Base-by-base conservation (phyloP, 1,140 invertebrate genomes). In the Popillia japonica region DNA sequence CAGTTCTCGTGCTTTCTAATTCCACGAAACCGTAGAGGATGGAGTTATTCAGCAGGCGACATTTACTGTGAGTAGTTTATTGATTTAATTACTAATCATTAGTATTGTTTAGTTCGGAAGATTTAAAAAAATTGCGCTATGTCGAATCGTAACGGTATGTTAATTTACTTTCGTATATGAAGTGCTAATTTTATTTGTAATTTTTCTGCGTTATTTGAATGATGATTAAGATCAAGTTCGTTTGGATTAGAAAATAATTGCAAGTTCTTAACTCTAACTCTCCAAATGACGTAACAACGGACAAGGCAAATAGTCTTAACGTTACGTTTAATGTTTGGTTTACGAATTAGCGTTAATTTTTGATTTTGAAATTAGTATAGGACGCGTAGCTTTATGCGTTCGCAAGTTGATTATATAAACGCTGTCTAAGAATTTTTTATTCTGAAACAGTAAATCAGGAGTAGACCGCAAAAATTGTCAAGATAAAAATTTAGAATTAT, bases 31-130 rank as follows among this genome's bases (percentile, higher is more conserved):
- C 0, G 27, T 68, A 68, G 7, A 68, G 61, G 9, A 68, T 68
- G 61, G 61, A 68, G 61, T 27, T 68, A 22, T 34, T 68, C 61
- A 68, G 61, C 61, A 68, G 61, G 61, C 61, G 61, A 68, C 61
- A 34, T 68, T 68, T 68, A 68, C 22, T 68, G 61, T 68, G 61
- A 68, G 61, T 68, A 68, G 22, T 10, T 68, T 55, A 55, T 17
- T 55, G n/a, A 14, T 55, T 55, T 7, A 6, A 34, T 34, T 34
- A 2, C 1, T 34, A 34, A 34, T 34, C 27, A 34, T 34, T 34
- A 4, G 4, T 34, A 34, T 34, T 1, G 4, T 34, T 34, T 34
- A 34, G 27, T 34, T 34, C 27, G 27, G 27, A 1, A 34, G 27
- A 34, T 34, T 4, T 34, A 34, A 34, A 34, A 34, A 34, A 34